phyloP scores from a whole-genome alignment of 2,888 invertebrate genomes.

The Dimorphilus gyrociliatus region DNA sequence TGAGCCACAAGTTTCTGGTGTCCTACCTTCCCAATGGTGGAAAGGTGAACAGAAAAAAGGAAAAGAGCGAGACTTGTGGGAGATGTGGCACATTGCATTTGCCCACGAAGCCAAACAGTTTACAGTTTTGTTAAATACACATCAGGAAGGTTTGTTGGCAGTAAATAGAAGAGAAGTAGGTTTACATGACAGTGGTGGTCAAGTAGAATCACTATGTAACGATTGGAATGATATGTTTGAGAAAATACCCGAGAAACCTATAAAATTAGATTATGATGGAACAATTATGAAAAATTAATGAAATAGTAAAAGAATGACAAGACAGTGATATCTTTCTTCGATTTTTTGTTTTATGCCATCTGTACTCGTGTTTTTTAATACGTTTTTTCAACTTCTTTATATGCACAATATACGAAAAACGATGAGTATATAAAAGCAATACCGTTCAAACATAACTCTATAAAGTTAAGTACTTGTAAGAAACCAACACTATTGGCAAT shows the following conservation, averaged over 20 bases:
- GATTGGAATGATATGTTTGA: slow-evolving; percentile 3
- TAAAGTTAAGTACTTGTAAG: too few species aligned
- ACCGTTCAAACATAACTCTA: too few species aligned
- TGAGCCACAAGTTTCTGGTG: slow-evolving; percentile 14
- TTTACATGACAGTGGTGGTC: slow-evolving; percentile 12
- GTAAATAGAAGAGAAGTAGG: slow-evolving; percentile 17
- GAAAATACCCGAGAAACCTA: slow-evolving; percentile 4
- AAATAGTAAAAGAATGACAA: too few species aligned
- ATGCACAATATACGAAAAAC: too few species aligned
- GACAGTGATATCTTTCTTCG: too few species aligned
- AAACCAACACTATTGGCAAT: too few species aligned
- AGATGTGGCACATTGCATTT: slow-evolving; percentile 20
- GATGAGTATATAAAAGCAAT: too few species aligned
- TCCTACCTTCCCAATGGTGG: slow-evolving; percentile 16
- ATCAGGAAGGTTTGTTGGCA: slow-evolving; percentile 12
- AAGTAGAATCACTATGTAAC: slow-evolving; percentile 1
- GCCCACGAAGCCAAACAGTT: slow-evolving; percentile 13
- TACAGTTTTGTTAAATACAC: slow-evolving; percentile 15
- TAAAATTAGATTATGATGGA: slow-evolving; percentile 4
- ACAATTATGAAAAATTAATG: slow-evolving; percentile 2
- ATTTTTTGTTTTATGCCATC: too few species aligned
- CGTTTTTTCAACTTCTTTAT: too few species aligned
- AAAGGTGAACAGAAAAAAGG: slow-evolving; percentile 4
- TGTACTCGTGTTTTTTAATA: too few species aligned
- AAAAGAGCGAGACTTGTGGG: slow-evolving; percentile 14